These are phyloP conservation scores for Periplaneta americana DNA, from an alignment of 1,140 invertebrate species.

Conservation along the genomic window DNA sequence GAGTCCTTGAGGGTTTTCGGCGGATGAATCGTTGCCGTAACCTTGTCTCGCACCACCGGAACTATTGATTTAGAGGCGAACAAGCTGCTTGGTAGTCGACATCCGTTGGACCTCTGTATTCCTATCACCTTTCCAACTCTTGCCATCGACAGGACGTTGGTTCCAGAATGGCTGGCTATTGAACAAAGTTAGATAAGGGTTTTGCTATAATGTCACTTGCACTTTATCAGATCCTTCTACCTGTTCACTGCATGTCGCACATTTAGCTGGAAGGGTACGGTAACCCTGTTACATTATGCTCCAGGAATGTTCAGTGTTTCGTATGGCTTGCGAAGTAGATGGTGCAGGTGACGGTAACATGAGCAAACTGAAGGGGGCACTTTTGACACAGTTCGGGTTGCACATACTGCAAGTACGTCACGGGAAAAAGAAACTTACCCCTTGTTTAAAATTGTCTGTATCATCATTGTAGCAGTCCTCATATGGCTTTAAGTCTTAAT, in stretches of 20 bases:
- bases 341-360: no score
- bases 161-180: not conserved
- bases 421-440: no score
- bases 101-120: not conserved
- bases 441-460: no score
- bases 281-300: not conserved
- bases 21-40: not conserved
- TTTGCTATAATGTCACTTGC: not conserved
- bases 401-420: no score
- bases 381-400: no score
- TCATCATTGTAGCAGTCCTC: no score
- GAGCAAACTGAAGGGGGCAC: no score
- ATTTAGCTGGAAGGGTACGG: not conserved
- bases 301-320: not conserved
- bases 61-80: not conserved
- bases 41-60: not conserved
- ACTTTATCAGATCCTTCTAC: not conserved
- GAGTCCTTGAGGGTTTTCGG: not conserved
- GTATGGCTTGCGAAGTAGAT: no score
- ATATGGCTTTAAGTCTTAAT: no score
- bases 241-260: not conserved
- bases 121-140: not conserved
- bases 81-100: not conserved
- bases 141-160: not conserved
- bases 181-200: not conserved